Percentiles rank a stretch among this genome's conserved stretches.
Evolutionary conservation across 2,113 vertebrate species (phyloP).

Genomic region (Leptosomus discolor): DNA sequence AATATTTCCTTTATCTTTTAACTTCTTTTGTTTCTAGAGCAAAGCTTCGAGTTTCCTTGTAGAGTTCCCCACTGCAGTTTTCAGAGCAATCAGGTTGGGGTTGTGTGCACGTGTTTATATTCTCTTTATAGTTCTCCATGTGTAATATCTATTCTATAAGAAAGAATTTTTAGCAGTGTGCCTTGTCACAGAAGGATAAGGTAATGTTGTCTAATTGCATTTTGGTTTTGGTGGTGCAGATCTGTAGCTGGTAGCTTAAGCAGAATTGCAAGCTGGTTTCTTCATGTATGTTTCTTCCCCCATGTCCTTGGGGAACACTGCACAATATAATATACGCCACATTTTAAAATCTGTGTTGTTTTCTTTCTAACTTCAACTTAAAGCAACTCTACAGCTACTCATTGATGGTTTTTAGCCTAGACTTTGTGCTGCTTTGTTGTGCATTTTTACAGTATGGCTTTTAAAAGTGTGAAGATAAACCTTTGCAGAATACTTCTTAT

Average conservation of each 20-base stretch:
- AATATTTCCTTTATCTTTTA: background rate
- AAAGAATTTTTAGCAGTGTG: background rate
- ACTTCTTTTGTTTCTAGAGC: background rate
- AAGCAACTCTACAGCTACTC: background rate
- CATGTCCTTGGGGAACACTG: background rate
- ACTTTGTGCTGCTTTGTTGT: background rate
- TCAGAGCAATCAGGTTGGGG: background rate
- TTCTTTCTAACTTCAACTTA: background rate
- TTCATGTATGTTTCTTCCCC: too few species aligned
- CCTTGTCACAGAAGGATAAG: background rate
- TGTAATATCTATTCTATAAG: background rate
- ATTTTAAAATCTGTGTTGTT: background rate
- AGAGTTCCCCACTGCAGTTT: background rate
- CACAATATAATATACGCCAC: background rate
- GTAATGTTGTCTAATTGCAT: background rate
- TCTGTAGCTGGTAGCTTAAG: background rate
- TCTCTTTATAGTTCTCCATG: background rate
- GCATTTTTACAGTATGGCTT: background rate
- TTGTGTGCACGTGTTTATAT: accelerated
- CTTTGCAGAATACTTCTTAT: background rate
- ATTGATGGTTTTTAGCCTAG: background rate
- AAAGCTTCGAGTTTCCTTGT: background rate
- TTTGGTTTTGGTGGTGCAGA: background rate
- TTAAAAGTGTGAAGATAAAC: background rate
- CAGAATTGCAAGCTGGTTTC: background rate